Evolutionary conservation across 2,888 invertebrate species (phyloP).

Genomic region (Habrosyne pyritoides): DNA sequence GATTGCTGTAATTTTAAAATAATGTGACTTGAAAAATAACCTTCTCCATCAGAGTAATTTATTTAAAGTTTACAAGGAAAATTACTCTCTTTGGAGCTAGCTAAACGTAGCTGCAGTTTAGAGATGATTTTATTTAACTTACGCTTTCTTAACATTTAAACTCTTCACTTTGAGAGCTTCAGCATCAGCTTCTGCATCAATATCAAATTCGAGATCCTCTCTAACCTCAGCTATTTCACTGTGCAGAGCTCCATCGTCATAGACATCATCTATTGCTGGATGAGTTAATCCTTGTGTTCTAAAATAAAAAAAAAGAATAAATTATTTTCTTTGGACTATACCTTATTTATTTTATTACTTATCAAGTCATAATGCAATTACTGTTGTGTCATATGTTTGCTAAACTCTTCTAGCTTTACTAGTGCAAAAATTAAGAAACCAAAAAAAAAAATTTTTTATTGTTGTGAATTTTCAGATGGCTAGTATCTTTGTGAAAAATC

Average conservation of each 20-base stretch:
- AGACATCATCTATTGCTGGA: constrained; percentile 68
- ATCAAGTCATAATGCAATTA: no score
- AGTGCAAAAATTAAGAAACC: no score
- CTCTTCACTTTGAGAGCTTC: constrained; percentile 39
- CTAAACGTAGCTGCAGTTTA: no score
- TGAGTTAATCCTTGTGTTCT: constrained; percentile 62
- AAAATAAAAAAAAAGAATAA: constrained; percentile 20
- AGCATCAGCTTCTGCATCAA: constrained; percentile 18
- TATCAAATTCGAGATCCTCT: constrained; percentile 51
- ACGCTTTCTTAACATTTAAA: constrained; percentile 69
- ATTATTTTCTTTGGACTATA: no score
- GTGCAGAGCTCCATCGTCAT: constrained; percentile 58
- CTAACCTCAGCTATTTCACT: constrained; percentile 55
- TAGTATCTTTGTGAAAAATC: no score
- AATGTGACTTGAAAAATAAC: not conserved
- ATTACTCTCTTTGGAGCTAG: not conserved
- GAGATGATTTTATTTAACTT: constrained; percentile 34
- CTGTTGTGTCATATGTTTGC: no score
- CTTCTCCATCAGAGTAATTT: no score
- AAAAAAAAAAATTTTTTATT: no score
- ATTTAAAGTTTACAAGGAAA: not conserved
- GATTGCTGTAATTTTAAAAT: constrained; percentile 43
- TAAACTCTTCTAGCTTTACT: no score
- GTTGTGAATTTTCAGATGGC: no score
- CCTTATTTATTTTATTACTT: no score